Conservation (phyloP, 2,113 vertebrate species). For the Athene noctua region DNA sequence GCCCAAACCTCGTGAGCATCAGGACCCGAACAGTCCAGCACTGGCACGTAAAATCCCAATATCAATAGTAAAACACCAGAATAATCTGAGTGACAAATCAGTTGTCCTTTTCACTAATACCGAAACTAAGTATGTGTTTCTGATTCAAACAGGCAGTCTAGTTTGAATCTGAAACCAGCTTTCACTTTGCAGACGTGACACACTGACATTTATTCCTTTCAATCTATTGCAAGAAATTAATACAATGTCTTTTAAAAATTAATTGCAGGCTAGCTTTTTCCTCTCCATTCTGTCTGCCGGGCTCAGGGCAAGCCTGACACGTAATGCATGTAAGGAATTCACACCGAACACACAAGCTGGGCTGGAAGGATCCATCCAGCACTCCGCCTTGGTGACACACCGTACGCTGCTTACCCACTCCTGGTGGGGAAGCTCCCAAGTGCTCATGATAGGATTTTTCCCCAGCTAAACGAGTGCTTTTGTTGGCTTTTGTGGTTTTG, state of each 20-base stretch:
- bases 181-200: neutral
- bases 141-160: neutral
- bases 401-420: fast-evolving
- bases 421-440: neutral
- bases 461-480: neutral
- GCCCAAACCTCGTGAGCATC: neutral
- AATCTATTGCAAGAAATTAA: neutral
- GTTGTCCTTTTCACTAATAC: neutral
- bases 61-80: neutral
- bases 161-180: neutral
- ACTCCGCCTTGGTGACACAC: neutral
- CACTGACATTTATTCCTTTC: neutral
- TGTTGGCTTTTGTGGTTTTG: neutral
- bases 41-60: neutral
- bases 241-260: neutral
- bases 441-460: neutral
- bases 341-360: neutral
- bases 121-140: neutral
- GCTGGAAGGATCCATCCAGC: neutral
- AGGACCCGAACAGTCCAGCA: neutral
- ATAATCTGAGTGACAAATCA: neutral
- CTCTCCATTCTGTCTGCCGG: neutral
- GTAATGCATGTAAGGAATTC: neutral
- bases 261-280: neutral
- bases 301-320: neutral